Evolutionary conservation across 2,113 vertebrate species (phyloP), one percentile per base, ranked within the genome.

Genomic region (Perca schrenkii): DNA sequence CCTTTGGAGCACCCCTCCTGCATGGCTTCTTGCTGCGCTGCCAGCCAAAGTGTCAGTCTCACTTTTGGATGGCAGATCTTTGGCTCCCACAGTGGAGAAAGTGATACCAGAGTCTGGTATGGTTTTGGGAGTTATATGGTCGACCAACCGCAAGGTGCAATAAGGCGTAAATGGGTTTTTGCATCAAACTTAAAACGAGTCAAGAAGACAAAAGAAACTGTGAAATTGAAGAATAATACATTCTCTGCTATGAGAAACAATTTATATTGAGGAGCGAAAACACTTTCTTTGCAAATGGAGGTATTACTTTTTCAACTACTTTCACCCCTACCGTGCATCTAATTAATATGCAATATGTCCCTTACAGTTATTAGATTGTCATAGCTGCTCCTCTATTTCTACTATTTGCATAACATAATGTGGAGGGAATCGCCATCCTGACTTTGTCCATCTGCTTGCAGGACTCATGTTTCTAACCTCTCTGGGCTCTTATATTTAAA

Each of bases 381-480:
- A 43, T 34, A 31, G 43, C 47, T 10, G n/a, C 28, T 62, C 17
- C 34, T 31, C 22, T 63, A 4, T 58, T 53, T 78, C 28, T 57
- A 0, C 5, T 60, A 1, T 63, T 28, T 36, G 67, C 34, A 43
- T 54, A 61, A 53, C 68, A n/a, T 17, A 15, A 22, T 22, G 50
- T 64, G 58, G 36, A 36, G 13, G 43, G 36, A 62, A 11, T 47
- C 4, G 6, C 21, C 31, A 54, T 71, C 66, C 69, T 3, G 10
- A 22, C 54, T 61, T 10, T 28, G 53, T 28, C 74, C 71, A 65
- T 87, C 61, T 80, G 77, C 77, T 22, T 28, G 31, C 60, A 16
- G 64, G 56, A 67, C 77, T 89, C 80, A 11, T 72, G 82, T 87
- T 90, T 89, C 85, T 62, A 6, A 43, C 61, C n/a, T 43, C 62